Percentiles rank a stretch among this genome's conserved stretches.
These are phyloP conservation scores for Phyllotreta striolata DNA, from an alignment of 2,888 invertebrate species.

Conservation along the genomic window DNA sequence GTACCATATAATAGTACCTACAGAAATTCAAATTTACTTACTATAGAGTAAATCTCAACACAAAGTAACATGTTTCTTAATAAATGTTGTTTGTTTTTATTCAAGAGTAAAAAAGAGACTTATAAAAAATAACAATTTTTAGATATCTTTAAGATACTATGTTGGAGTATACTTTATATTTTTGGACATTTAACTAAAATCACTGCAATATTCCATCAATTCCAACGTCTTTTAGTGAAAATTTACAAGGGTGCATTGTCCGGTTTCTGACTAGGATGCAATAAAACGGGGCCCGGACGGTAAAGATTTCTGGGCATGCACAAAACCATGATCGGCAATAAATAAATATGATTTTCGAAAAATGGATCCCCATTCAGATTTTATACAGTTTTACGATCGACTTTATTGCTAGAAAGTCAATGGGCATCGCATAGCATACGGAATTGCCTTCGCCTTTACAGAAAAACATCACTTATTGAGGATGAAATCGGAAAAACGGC, in stretches of 20 bases:
- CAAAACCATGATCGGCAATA: slow-evolving; percentile 35
- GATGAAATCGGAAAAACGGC: slow-evolving; percentile 35
- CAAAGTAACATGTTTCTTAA: too few relatives aligned
- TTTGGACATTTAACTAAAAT: not conserved
- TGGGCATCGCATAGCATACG: not conserved
- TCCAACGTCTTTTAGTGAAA: slow-evolving; percentile 17
- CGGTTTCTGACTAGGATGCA: slow-evolving; percentile 29
- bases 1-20: not conserved
- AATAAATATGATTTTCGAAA: slow-evolving; percentile 36
- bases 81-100: too few relatives aligned
- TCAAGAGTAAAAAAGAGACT: too few relatives aligned
- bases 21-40: not conserved
- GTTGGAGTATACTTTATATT: not conserved
- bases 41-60: not conserved
- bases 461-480: slow-evolving; percentile 32
- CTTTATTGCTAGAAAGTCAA: slow-evolving; percentile 40
- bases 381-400: slow-evolving; percentile 15
- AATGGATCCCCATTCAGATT: slow-evolving; percentile 26
- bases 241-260: slow-evolving; percentile 31
- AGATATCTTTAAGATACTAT: too few relatives aligned
- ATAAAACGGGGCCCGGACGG: slow-evolving; percentile 27
- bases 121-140: too few relatives aligned
- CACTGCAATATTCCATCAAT: slow-evolving; percentile 10
- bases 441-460: slow-evolving; percentile 22
- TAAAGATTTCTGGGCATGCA: slow-evolving; percentile 31